These are phyloP conservation scores for Cherax quadricarinatus DNA, from an alignment of 1,140 invertebrate genomes.

Conservation along the genomic window DNA sequence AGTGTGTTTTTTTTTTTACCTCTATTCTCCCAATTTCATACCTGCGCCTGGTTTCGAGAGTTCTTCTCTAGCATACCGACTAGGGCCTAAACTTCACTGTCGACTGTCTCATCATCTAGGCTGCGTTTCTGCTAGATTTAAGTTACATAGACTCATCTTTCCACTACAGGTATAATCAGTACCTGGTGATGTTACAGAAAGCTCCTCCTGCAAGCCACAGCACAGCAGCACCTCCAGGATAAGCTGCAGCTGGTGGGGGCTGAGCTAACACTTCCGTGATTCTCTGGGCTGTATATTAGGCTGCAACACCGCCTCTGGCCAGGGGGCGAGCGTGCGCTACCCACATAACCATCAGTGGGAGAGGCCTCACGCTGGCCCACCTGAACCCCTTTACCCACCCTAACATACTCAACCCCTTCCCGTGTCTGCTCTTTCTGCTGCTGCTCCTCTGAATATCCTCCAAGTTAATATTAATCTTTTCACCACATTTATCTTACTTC, in stretches of 20 bases:
- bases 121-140: neutral
- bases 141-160: too few species aligned
- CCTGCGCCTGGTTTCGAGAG: too few species aligned
- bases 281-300: slow-evolving; percentile 37
- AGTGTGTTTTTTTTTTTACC: too few species aligned
- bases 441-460: neutral
- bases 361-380: slow-evolving; percentile 45
- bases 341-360: slow-evolving; percentile 43
- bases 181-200: too few species aligned
- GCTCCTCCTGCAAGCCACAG: neutral
- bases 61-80: too few species aligned
- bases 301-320: slow-evolving; percentile 35
- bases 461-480: neutral
- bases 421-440: neutral
- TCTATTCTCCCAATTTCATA: too few species aligned
- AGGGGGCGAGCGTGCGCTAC: slow-evolving; percentile 44
- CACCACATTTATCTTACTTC: too few species aligned
- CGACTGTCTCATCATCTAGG: too few species aligned
- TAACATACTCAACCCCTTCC: neutral
- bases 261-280: slow-evolving; percentile 53
- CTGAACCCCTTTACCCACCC: slow-evolving; percentile 19
- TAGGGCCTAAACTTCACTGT: too few species aligned
- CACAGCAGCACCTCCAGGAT: neutral
- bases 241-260: slow-evolving; percentile 39
- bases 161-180: too few species aligned